Evolutionary conservation across 2,888 invertebrate species (phyloP).

Genomic region (Polyommatus icarus): DNA sequence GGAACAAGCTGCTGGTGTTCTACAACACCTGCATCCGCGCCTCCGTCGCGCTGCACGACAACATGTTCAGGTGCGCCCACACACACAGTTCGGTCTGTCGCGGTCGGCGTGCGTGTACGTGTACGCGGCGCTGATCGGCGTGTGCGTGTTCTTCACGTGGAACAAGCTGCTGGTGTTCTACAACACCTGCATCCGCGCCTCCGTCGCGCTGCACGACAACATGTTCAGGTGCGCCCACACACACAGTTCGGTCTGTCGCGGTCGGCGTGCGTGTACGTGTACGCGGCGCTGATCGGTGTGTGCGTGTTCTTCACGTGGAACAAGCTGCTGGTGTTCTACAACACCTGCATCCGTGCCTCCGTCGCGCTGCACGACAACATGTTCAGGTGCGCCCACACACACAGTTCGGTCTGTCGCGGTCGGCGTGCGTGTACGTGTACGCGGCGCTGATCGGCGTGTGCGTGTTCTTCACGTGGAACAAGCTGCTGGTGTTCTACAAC

Average conservation of each 20-base stretch:
- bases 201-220: constrained; percentile 83
- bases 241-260: too few relatives aligned
- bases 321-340: constrained; percentile 51
- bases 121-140: constrained; percentile 73
- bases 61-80: constrained; percentile 59
- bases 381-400: constrained; percentile 61
- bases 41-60: too few relatives aligned
- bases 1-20: too few relatives aligned
- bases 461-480: constrained; percentile 65
- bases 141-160: constrained; percentile 57
- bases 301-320: too few relatives aligned
- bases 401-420: constrained; percentile 60
- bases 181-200: constrained; percentile 86
- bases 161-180: constrained; percentile 59
- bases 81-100: constrained; percentile 53
- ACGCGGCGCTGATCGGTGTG: too few relatives aligned
- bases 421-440: constrained; percentile 78
- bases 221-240: too few relatives aligned
- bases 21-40: constrained; percentile 77
- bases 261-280: too few relatives aligned
- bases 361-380: too few relatives aligned
- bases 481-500: constrained; percentile 58
- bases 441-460: constrained; percentile 63
- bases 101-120: constrained; percentile 76
- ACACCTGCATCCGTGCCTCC: constrained; percentile 74